Base-by-base conservation (phyloP, 53 echinoderm and acorn worm genomes). In the Apostichopus leukothele region DNA sequence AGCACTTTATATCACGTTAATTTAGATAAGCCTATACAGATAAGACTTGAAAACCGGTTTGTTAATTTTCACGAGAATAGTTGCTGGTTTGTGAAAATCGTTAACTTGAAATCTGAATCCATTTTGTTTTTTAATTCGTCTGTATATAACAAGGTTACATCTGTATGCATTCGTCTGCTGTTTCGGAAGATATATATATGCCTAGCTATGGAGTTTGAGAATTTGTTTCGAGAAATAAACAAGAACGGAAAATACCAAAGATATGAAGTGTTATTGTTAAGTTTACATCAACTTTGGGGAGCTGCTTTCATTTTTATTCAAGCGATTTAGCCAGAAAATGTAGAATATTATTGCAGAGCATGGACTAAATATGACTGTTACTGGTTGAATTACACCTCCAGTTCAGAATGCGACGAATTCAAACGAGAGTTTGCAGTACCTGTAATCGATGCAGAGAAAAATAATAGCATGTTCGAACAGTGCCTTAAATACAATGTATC, bases 401-500 rank as follows among this genome's bases (percentile, higher is more conserved):
- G 18, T 20, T 68, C 19, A 14, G 68, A 80, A 51, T 80, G 80
- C 23, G 55, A 53, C 5, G 59, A 80, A 19, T 11, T 57, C 7
- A 80, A 80, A 55, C 39, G 25, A 80, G 23, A 80, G 10, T 1
- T 53, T 1, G 53, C 80, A 6, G 23, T 80, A 53, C 80, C 80
- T 4, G 19, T 52, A 5, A 54, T 1, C 39, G 55, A 21, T 7
- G 20, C 80, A 19, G 55, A 80, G n/a, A 51, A 13, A 1, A 77
- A 77, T 52, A 18, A 77, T 51, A 77, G 5, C 7, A 6, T 77
- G 39, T 77, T 77, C 39, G 80, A 80, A 53, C 57, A 80, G 6
- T 80, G 80, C 23, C 7, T 50, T 9, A 80, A 80, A 55, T 80
- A 80, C 18, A 80, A 80, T 20, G n/a, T 80, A 18, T 50, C 53